Evolutionary conservation across 2,797 vertebrate genomes (phyloP).

Genomic region (Propithecus perrieri): DNA sequence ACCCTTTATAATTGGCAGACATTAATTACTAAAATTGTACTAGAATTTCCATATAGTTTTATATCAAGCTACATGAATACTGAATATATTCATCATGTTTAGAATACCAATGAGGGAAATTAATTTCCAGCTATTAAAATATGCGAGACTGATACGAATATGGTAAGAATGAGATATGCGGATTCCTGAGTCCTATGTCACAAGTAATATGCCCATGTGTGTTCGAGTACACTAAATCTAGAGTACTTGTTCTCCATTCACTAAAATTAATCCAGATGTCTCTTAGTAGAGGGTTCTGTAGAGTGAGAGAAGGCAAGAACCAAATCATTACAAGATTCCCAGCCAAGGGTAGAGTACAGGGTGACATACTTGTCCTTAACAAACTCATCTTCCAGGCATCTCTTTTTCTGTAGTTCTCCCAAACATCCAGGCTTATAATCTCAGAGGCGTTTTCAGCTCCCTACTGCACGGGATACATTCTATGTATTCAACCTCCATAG

Average conservation of each 20-base stretch:
- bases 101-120: conserved; percentile 71
- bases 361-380: neutral
- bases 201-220: conserved; percentile 9
- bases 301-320: neutral
- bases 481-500: neutral
- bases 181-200: neutral
- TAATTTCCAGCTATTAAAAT: conserved; percentile 69
- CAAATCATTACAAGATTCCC: neutral
- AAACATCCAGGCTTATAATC: neutral
- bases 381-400: neutral
- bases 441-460: neutral
- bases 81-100: conserved; percentile 66
- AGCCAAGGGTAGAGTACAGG: neutral
- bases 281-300: neutral
- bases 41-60: conserved; percentile 77
- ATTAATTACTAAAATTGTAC: conserved; percentile 77
- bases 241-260: neutral
- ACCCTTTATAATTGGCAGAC: conserved; percentile 71
- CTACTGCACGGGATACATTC: neutral
- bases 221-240: neutral
- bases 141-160: conserved; percentile 53
- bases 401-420: neutral
- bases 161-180: neutral
- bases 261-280: neutral
- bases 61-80: conserved; percentile 72